Conservation (phyloP, 2,797 vertebrate genomes). For the Oreonectes daqikongensis region DNA sequence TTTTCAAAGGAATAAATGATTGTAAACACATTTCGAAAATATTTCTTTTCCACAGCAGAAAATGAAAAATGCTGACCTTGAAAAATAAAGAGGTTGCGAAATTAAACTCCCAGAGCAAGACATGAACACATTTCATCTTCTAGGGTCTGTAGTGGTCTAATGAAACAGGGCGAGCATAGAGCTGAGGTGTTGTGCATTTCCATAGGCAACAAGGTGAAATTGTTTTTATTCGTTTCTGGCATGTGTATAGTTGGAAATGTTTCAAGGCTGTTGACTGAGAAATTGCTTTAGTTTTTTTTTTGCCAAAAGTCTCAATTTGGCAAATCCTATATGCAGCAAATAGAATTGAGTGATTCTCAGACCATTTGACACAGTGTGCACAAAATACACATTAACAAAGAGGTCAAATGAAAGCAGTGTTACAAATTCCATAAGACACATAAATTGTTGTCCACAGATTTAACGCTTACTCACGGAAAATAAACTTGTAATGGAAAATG, state of each 20-base stretch:
- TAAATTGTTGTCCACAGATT: neutral
- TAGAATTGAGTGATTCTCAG: conserved; percentile 61
- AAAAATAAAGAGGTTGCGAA: neutral
- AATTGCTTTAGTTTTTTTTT: conserved; percentile 72
- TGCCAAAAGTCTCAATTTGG: conserved; percentile 67
- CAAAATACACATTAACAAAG: conserved; percentile 66
- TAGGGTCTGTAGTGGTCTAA: neutral
- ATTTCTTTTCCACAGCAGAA: neutral
- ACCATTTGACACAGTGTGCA: conserved; percentile 38
- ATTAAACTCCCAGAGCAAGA: conserved; percentile 5
- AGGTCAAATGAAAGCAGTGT: conserved; percentile 56
- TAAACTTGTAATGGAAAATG: neutral
- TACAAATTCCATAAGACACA: conserved; percentile 37
- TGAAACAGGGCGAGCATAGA: neutral
- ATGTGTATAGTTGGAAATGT: conserved; percentile 47
- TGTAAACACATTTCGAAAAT: conserved; percentile 2
- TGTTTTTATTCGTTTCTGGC: conserved; percentile 61
- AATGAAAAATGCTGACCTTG: conserved; percentile 6
- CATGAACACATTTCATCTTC: conserved; percentile 31
- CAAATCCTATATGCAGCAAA: conserved; percentile 71
- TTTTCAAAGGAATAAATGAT: neutral
- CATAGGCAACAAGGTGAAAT: neutral
- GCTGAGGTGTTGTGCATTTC: conserved; percentile 10
- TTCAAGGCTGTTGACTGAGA: conserved; percentile 70
- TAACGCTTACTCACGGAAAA: neutral